A percentile compares a stretch with the other conserved stretches of the same genome.
Evolutionary conservation across 2,797 vertebrate genomes (phyloP).

Genomic region (Thamnophis elegans): DNA sequence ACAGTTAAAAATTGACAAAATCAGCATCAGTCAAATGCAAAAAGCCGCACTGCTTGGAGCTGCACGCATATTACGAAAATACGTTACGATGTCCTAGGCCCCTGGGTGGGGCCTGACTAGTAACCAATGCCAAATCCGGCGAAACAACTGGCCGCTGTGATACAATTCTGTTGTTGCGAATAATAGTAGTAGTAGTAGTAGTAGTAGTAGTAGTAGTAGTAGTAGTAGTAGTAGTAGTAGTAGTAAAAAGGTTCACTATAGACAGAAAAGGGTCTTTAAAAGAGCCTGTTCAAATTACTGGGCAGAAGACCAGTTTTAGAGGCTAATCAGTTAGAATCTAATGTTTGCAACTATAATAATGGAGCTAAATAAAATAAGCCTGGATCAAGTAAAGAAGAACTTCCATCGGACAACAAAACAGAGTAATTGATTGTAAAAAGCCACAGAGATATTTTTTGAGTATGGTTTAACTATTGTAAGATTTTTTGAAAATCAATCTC

Average conservation of each 20-base stretch:
- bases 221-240: no score
- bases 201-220: no score
- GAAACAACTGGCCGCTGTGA: no score
- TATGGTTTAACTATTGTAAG: not conserved
- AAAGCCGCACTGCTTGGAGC: no score
- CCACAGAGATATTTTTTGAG: not conserved
- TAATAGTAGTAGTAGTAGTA: no score
- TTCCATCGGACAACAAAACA: not conserved
- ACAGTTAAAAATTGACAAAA: no score
- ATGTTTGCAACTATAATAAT: not conserved
- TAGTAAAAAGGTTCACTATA: not conserved
- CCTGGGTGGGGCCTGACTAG: no score
- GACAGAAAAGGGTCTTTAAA: not conserved
- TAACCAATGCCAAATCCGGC: no score
- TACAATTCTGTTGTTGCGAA: no score
- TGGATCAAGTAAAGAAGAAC: not conserved
- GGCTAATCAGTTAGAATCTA: not conserved
- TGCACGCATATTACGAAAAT: no score
- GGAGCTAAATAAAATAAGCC: not conserved
- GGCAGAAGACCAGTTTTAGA: not conserved
- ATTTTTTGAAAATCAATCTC: not conserved
- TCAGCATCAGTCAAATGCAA: no score
- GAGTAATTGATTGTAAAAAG: not conserved
- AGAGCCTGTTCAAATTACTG: not conserved
- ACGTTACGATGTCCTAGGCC: no score